Evolutionary conservation across 2,888 invertebrate species (phyloP).

Genomic region (Baronia brevicornis): DNA sequence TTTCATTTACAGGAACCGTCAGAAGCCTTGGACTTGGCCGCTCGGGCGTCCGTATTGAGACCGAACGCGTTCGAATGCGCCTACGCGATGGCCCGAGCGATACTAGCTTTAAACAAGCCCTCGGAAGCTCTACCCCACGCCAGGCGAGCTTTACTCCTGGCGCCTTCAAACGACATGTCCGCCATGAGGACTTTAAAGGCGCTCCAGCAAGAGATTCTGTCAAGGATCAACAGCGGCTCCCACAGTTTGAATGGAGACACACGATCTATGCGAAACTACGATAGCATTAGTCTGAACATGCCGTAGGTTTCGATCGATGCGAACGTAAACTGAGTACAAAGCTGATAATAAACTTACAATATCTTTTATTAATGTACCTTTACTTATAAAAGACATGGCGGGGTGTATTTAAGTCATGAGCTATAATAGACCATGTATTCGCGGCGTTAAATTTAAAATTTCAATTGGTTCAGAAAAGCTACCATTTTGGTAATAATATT

Average conservation of each 20-base stretch:
- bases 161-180: conserved; percentile 83
- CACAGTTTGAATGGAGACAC: conserved; percentile 54
- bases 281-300: conserved; percentile 69
- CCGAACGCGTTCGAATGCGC: conserved; percentile 94
- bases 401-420: too few relatives aligned
- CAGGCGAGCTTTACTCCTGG: conserved; percentile 83
- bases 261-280: conserved; percentile 59
- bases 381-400: too few relatives aligned
- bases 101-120: conserved; percentile 83
- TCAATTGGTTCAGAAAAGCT: too few relatives aligned
- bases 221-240: conserved; percentile 67
- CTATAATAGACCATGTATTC: too few relatives aligned
- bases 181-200: conserved; percentile 83
- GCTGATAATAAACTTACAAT: conserved; percentile 16
- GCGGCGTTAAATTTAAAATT: too few relatives aligned
- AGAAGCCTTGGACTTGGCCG: conserved; percentile 91
- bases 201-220: conserved; percentile 82
- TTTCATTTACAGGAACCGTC: conserved; percentile 80
- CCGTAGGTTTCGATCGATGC: conserved; percentile 32
- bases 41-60: conserved; percentile 88
- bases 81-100: conserved; percentile 92
- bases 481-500: too few relatives aligned
- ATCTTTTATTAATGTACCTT: conserved; percentile 19
- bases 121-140: conserved; percentile 89
- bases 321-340: background rate